These are phyloP conservation scores for Acestrorhynchus altus DNA, from an alignment of 2,797 vertebrate species.

Conservation along the genomic window DNA sequence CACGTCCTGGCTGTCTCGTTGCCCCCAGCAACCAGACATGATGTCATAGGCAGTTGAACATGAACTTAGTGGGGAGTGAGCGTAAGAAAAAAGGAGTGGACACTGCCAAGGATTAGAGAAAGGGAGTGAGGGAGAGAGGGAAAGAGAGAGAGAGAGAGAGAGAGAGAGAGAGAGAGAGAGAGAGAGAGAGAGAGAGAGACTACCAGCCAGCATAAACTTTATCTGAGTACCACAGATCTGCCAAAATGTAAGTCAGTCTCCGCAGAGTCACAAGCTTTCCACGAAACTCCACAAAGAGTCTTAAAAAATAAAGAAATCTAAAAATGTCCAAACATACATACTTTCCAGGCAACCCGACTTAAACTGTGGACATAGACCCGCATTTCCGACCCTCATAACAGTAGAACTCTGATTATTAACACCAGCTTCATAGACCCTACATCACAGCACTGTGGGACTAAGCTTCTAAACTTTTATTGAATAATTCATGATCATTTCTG, in stretches of 20 bases:
- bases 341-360: neutral
- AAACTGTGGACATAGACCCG: neutral
- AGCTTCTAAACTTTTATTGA: too few species aligned
- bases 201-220: neutral
- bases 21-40: slow-evolving; percentile 90
- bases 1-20: slow-evolving; percentile 91
- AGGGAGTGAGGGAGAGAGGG: slow-evolving; percentile 62
- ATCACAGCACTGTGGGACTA: too few species aligned
- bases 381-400: too few species aligned
- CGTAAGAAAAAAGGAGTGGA: slow-evolving; percentile 66
- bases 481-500: too few species aligned
- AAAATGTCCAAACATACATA: neutral
- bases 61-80: slow-evolving; percentile 79
- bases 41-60: slow-evolving; percentile 92
- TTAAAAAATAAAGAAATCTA: neutral
- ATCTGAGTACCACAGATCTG: neutral
- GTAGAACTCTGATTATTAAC: too few species aligned
- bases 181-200: slow-evolving; percentile 56
- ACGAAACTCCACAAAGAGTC: neutral
- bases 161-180: slow-evolving; percentile 64
- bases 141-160: slow-evolving; percentile 66
- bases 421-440: too few species aligned
- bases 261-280: slow-evolving; percentile 13
- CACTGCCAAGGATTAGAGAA: slow-evolving; percentile 77
- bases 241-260: slow-evolving; percentile 14